Conservation (phyloP, 1,140 invertebrate species). For the Fopius arisanus region DNA sequence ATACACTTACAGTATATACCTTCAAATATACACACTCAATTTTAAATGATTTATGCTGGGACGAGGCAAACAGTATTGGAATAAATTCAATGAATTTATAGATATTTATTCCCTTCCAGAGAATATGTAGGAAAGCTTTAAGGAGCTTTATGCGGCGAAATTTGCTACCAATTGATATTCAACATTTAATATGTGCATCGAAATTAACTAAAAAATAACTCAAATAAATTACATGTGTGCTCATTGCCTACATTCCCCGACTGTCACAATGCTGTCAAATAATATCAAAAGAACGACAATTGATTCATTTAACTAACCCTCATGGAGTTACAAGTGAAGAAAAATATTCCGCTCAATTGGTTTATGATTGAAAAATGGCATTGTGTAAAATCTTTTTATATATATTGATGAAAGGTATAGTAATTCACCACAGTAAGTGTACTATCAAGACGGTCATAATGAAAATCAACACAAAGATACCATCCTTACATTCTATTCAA, state of each 20-base stretch:
- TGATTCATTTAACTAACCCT: not conserved
- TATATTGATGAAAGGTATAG: conserved; percentile 37
- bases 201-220: not conserved
- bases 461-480: conserved; percentile 26
- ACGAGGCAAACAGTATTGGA: not conserved
- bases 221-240: not conserved
- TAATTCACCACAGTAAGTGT: conserved; percentile 37
- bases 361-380: conserved; percentile 19
- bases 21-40: not conserved
- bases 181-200: not conserved
- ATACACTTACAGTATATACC: not conserved
- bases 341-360: not conserved
- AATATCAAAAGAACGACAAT: not conserved
- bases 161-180: not conserved
- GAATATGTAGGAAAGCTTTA: not conserved
- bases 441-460: conserved; percentile 34
- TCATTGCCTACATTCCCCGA: not conserved
- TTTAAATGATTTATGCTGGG: not conserved
- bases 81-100: not conserved
- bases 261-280: not conserved
- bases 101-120: not conserved
- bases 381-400: conserved; percentile 43
- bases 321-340: not conserved
- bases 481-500: conserved; percentile 32
- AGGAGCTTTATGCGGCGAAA: not conserved